A percentile compares a stretch with the other conserved stretches of the same genome.
Evolutionary conservation across 2,888 invertebrate genomes (phyloP).

Genomic region (Heteromyza rotundicornis): DNA sequence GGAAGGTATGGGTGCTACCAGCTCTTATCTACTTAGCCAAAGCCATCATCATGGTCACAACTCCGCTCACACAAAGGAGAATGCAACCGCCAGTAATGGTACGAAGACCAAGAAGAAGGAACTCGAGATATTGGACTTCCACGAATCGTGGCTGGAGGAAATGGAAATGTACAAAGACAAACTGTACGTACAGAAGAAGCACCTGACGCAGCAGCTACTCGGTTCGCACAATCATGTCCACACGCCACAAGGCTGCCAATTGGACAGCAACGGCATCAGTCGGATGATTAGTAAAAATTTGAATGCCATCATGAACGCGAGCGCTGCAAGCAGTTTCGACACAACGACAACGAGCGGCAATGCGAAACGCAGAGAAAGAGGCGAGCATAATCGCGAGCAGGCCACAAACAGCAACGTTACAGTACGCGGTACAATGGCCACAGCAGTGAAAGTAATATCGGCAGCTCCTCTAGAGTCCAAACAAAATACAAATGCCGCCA

Average conservation of each 20-base stretch:
- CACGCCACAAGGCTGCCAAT: conserved; percentile 36
- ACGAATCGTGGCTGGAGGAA: conserved; percentile 61
- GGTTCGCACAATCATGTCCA: conserved; percentile 46
- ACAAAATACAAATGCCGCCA: too few species aligned
- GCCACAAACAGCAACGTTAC: too few species aligned
- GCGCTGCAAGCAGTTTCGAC: conserved; percentile 18
- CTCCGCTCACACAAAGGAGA: conserved; percentile 48
- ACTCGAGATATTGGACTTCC: conserved; percentile 59
- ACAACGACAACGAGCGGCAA: too few species aligned
- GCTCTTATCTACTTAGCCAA: conserved; percentile 19
- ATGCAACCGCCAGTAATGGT: conserved; percentile 25
- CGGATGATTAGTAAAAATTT: background rate
- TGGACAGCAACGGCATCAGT: conserved; percentile 18
- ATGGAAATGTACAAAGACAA: conserved; percentile 58
- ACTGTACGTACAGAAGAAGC: conserved; percentile 50
- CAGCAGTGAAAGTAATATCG: too few species aligned
- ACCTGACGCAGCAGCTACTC: conserved; percentile 35
- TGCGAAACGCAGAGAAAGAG: too few species aligned
- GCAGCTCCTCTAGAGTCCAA: too few species aligned
- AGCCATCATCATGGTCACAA: conserved; percentile 25
- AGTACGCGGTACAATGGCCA: too few species aligned
- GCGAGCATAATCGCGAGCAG: too few species aligned
- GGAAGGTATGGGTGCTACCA: background rate
- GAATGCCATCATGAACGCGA: conserved; percentile 13
- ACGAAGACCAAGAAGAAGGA: conserved; percentile 35